Conservation (phyloP, 2,113 vertebrate genomes). For the Saguinus imperator region DNA sequence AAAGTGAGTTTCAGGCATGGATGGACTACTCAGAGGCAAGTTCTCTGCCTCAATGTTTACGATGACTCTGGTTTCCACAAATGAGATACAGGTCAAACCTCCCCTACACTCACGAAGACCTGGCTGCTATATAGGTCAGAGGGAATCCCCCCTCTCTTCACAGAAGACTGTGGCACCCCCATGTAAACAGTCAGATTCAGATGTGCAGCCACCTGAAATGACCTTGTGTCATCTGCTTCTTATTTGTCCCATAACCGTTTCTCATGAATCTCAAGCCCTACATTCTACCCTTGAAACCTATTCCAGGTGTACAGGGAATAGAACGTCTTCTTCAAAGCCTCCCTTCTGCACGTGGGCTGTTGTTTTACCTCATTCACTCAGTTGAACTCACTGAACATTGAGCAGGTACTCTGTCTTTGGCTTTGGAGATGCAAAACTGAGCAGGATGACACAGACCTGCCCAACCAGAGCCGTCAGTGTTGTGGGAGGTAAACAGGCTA, state of each 20-base stretch:
- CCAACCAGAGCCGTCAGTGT: fast-evolving
- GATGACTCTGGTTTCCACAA: no score
- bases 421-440: neutral
- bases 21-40: no score
- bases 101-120: fast-evolving
- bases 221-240: neutral
- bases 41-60: fast-evolving
- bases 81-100: neutral
- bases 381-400: neutral
- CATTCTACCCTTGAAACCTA: neutral
- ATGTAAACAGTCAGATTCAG: neutral
- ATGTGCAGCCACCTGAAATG: neutral
- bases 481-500: neutral
- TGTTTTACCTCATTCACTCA: neutral
- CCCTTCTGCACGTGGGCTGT: neutral
- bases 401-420: neutral
- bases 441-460: fast-evolving
- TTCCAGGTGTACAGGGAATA: neutral
- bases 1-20: fast-evolving
- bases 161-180: neutral
- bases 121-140: fast-evolving
- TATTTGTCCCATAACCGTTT: neutral
- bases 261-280: neutral
- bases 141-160: neutral
- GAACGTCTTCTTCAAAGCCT: neutral